These are phyloP conservation scores for Schizaphis graminum DNA, from an alignment of 2,888 invertebrate genomes.

Conservation along the genomic window DNA sequence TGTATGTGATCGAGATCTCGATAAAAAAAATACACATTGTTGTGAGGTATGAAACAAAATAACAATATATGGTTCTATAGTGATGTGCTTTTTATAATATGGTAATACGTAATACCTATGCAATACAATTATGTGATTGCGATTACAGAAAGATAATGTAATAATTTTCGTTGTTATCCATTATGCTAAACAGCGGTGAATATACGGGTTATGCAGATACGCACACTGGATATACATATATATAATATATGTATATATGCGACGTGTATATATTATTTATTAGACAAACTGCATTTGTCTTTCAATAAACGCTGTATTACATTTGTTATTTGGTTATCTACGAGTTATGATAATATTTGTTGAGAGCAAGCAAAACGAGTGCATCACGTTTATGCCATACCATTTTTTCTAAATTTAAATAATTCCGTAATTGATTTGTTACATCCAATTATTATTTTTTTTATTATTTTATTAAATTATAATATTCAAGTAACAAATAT, in stretches of 20 bases:
- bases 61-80: conserved; percentile 11
- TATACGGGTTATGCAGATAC: not conserved
- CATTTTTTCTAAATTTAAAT: not conserved
- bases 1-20: not conserved
- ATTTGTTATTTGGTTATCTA: not conserved
- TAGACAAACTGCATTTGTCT: conserved; percentile 10
- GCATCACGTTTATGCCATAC: not conserved
- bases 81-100: conserved; percentile 20
- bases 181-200: not conserved
- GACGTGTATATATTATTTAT: not conserved
- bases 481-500: not conserved
- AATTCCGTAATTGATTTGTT: not conserved
- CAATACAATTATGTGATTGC: conserved; percentile 16
- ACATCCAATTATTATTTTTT: not conserved
- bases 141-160: conserved; percentile 20
- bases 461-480: not conserved
- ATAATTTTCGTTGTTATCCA: conserved; percentile 39
- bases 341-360: not conserved
- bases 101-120: conserved; percentile 13
- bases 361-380: not conserved
- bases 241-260: not conserved
- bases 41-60: not conserved
- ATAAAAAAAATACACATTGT: conserved; percentile 14
- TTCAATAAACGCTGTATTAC: not conserved
- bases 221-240: not conserved